Conservation (phyloP, 2,797 vertebrate species). For the Semaprochilodus insignis region DNA sequence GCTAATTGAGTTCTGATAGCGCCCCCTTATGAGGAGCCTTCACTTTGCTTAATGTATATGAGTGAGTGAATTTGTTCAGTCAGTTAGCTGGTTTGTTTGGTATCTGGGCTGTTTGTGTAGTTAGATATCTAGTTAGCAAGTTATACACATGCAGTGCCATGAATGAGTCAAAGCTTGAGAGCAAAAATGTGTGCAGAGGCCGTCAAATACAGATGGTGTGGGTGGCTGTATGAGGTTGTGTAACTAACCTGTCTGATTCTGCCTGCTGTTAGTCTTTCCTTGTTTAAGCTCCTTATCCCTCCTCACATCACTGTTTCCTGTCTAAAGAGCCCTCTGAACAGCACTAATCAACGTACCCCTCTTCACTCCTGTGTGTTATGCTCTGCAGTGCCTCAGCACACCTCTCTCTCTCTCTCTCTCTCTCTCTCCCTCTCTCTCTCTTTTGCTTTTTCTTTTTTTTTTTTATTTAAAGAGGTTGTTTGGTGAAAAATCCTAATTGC, state of each 20-base stretch:
- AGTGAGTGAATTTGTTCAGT: not conserved
- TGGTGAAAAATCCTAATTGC: not conserved
- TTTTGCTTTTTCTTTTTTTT: slow-evolving; percentile 53
- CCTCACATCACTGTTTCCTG: slow-evolving; percentile 45
- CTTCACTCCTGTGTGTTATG: slow-evolving; percentile 55
- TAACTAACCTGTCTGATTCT: slow-evolving; percentile 48
- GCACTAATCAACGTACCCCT: slow-evolving; percentile 52
- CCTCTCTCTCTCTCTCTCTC: slow-evolving; percentile 65
- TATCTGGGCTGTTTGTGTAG: not conserved
- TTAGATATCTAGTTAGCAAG: not conserved
- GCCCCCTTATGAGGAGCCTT: not conserved
- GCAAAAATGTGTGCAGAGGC: not conserved
- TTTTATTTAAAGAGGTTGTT: not conserved
- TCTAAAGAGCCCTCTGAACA: slow-evolving; percentile 34
- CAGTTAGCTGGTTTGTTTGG: not conserved
- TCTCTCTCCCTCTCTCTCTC: slow-evolving; percentile 68
- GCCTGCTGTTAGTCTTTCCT: slow-evolving; percentile 24
- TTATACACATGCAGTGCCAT: not conserved
- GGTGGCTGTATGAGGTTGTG: slow-evolving; percentile 30
- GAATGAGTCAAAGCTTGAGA: not conserved
- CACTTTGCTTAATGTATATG: not conserved
- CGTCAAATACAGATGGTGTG: not conserved
- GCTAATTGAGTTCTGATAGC: not conserved
- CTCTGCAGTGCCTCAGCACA: slow-evolving; percentile 81
- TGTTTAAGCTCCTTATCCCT: slow-evolving; percentile 10